Evolutionary conservation across 2,888 invertebrate species (phyloP), one percentile per base, ranked within the genome.

Genomic region (Bugula neritina): DNA sequence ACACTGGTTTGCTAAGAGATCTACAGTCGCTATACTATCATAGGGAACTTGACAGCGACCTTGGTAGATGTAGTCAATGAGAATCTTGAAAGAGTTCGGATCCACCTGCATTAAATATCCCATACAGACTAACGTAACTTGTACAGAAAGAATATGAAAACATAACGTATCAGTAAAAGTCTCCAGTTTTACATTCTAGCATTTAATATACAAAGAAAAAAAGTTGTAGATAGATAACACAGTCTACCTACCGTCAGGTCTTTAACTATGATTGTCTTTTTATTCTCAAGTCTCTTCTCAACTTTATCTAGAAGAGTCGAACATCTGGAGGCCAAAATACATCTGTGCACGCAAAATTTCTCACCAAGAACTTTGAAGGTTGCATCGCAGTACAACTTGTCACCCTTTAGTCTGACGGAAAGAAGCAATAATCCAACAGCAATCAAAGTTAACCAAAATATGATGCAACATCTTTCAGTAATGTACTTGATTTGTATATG

Each of bases 241-340:
- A n/a, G 17, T 2, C 1, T 63, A 63, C 31, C 31, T 27, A 31
- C 63, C 31, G 27, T 21, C 31, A 34, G 63, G 63, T 34, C 27
- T 27, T 80, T 81, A 1, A 85, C 77, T 23, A 76, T 75, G 13
- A 86, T 79, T 29, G 78, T 77, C 13, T 73, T 69, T 69, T 81
- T 79, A 43, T 83, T 77, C 35, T 78, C 78, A 86, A 86, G 87
- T 72, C 81, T 80, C 0, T 79, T 80, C 69, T 79, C 75, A 71
- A 87, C 82, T 76, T 83, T 80, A 13, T 83, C 81, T 25, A 79
- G 79, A 75, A 87, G 86, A 77, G 85, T 86, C 1, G 77, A 76
- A 72, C 82, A 84, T 5, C 87, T 78, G 1, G 84, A 84, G 34
- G 82, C 77, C 58, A 87, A 79, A 35, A 87, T 80, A 75, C 85